These are phyloP conservation scores for Dermatemys mawii DNA, from an alignment of 2,113 vertebrate genomes.

Conservation along the genomic window DNA sequence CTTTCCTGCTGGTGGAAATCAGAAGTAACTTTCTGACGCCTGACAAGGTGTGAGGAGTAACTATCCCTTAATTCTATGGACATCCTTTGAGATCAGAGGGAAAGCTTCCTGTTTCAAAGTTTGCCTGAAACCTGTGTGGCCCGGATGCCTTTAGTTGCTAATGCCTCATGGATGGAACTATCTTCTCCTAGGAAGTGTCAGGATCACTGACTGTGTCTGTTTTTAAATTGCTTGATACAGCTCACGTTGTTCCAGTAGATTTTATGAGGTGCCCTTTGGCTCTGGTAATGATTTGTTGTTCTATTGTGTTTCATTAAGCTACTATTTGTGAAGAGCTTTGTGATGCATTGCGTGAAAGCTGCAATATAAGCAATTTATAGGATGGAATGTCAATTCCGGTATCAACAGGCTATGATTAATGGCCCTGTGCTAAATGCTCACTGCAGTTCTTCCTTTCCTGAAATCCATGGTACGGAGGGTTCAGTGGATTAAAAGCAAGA, in stretches of 20 bases:
- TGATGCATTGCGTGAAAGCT: constrained; percentile 36
- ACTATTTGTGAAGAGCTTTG: constrained; percentile 61
- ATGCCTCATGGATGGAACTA: constrained; percentile 17
- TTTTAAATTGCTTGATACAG: constrained; percentile 25
- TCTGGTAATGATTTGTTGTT: constrained; percentile 62
- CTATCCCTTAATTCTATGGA: neutral
- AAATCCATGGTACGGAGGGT: constrained; percentile 27
- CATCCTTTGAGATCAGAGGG: neutral
- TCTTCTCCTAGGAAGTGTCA: constrained; percentile 14
- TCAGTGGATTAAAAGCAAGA: constrained; percentile 7
- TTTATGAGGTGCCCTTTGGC: constrained; percentile 58
- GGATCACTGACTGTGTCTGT: neutral
- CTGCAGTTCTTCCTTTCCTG: constrained; percentile 37
- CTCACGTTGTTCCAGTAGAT: constrained; percentile 36
- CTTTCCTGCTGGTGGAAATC: neutral
- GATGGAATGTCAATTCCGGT: constrained; percentile 48
- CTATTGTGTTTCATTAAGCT: constrained; percentile 56
- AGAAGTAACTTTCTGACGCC: neutral
- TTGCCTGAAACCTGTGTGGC: neutral
- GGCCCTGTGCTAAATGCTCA: constrained; percentile 53
- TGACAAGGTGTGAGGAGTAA: neutral
- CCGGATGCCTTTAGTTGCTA: constrained; percentile 29
- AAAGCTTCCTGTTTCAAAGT: constrained; percentile 26
- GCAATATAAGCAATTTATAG: constrained; percentile 41
- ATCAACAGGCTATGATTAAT: constrained; percentile 58